Evolutionary conservation across 2,888 invertebrate genomes (phyloP).

Genomic region (Perithous albicinctus): DNA sequence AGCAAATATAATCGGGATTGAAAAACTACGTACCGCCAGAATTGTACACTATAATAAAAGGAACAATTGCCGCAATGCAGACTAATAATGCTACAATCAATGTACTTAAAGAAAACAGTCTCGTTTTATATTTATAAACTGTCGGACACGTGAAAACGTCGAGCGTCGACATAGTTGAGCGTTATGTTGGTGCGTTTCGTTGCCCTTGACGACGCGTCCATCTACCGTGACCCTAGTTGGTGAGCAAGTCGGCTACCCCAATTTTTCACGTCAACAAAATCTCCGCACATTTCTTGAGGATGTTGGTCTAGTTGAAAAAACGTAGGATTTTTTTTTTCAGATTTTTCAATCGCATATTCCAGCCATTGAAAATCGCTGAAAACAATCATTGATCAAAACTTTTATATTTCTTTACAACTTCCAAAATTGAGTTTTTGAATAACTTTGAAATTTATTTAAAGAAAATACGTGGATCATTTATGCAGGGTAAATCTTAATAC

Average conservation of each 20-base stretch:
- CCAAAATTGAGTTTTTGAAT: not conserved
- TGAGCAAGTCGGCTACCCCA: too few relatives aligned
- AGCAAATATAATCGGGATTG: slow-evolving; percentile 40
- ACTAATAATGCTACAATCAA: slow-evolving; percentile 71
- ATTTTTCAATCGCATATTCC: too few relatives aligned
- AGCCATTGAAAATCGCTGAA: too few relatives aligned
- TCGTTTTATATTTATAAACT: slow-evolving; percentile 76
- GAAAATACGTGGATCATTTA: too few relatives aligned
- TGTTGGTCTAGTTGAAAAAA: too few relatives aligned
- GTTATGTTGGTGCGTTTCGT: slow-evolving; percentile 46
- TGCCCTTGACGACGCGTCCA: slow-evolving; percentile 59
- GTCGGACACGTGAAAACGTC: slow-evolving; percentile 77
- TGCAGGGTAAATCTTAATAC: not conserved
- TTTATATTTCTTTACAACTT: too few relatives aligned
- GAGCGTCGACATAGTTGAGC: slow-evolving; percentile 73
- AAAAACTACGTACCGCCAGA: slow-evolving; percentile 71
- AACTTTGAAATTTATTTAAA: not conserved
- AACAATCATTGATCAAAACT: too few relatives aligned
- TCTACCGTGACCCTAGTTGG: slow-evolving; percentile 22
- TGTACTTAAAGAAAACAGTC: slow-evolving; percentile 72
- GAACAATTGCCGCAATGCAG: slow-evolving; percentile 69
- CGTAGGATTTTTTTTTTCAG: too few relatives aligned
- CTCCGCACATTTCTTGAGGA: too few relatives aligned
- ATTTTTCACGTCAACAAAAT: too few relatives aligned
- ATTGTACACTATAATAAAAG: slow-evolving; percentile 75